Evolutionary conservation across 2,888 invertebrate species (phyloP), one percentile per base, ranked within the genome.

Genomic region (Bimastos eiseni): DNA sequence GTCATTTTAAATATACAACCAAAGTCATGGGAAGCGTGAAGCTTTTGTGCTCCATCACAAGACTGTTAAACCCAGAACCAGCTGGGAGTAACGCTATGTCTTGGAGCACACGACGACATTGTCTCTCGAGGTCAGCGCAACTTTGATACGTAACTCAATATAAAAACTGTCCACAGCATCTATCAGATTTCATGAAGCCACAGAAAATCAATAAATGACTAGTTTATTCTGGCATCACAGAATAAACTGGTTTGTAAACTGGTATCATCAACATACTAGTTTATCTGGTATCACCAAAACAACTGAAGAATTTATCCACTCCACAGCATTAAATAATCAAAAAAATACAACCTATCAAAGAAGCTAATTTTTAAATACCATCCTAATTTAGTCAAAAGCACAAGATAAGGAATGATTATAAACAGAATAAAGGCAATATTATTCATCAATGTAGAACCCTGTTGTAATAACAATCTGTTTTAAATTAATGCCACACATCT

Each of bases 401-500:
- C 30, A 70, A 70, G 70, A n/a, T n/a, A n/a, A 70, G 70, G 70
- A 70, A 70, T 70, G 70, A 70, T 70, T n/a, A n/a, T 70, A 70
- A 70, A 55, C 55, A 55, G 30, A 70, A 70, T n/a, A n/a, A n/a
- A 70, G 70, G 70, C 70, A 70, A 70, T 49, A 49, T 24, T 70
- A 70, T n/a, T 70, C 70, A n/a, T 70, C 13, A 30, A 70, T n/a
- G 70, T n/a, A 70, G 49, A 70, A n/a, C 70, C 70, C 70, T 70
- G 70, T 70, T 70, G 8, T 30, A n/a, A n/a, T 30, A n/a, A n/a
- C n/a, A 8, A n/a, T 70, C 13, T 70, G 30, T 70, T 70, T 49
- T 70, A 70, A 70, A 70, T 55, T 70, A 70, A 70, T 70, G 70
- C 70, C 70, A 70, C 30, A 70, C n/a, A n/a, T 70, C 70, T n/a